Conservation (phyloP, 2,888 invertebrate genomes). For the Leucophora obtusa region DNA sequence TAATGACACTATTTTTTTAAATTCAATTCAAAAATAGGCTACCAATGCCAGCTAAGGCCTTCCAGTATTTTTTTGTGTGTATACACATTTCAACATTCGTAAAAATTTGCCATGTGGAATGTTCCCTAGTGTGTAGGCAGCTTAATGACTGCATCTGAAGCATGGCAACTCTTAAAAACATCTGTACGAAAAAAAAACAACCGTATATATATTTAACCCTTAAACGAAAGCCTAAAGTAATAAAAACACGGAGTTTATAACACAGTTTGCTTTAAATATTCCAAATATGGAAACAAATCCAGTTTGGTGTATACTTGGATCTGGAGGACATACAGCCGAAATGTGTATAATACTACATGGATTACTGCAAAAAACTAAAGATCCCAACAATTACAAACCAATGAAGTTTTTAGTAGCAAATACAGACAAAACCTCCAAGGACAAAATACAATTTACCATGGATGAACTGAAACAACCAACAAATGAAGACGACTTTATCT, state of each 20-base stretch:
- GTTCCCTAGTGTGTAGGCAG: too few species aligned
- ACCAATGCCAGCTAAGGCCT: too few species aligned
- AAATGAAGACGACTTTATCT: slow-evolving; percentile 79
- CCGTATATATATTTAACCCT: slow-evolving; percentile 4
- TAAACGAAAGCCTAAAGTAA: not conserved
- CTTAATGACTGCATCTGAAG: too few species aligned
- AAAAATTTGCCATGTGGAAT: too few species aligned
- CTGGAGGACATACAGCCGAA: slow-evolving; percentile 91
- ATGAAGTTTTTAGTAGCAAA: slow-evolving; percentile 85
- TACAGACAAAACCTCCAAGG: slow-evolving; percentile 87
- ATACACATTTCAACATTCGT: too few species aligned
- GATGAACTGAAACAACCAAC: slow-evolving; percentile 77
- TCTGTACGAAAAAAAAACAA: slow-evolving; percentile 1
- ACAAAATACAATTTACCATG: slow-evolving; percentile 81
- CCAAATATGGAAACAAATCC: slow-evolving; percentile 64
- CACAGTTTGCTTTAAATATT: not conserved
- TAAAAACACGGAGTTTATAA: not conserved
- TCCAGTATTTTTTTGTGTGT: too few species aligned
- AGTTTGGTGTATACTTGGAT: slow-evolving; percentile 76
- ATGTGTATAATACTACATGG: slow-evolving; percentile 86
- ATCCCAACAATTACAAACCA: slow-evolving; percentile 57
- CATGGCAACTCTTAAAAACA: slow-evolving; percentile 17
- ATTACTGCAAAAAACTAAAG: slow-evolving; percentile 75
- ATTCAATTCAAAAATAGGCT: too few species aligned
- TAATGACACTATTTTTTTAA: too few species aligned